Evolutionary conservation across 2,797 vertebrate species (phyloP).

Genomic region (Capromys pilorides): DNA sequence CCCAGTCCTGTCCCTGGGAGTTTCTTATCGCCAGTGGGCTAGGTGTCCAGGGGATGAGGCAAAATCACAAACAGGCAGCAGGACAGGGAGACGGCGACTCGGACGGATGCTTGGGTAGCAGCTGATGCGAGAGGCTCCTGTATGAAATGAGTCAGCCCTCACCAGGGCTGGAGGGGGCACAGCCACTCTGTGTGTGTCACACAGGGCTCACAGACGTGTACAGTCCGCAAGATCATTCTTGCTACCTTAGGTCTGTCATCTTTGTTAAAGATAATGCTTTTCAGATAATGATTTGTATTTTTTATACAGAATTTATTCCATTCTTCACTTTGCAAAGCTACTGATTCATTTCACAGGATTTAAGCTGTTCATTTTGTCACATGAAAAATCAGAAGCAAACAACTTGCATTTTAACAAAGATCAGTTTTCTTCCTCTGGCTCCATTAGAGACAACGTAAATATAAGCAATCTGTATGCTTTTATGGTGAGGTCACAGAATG

Average conservation of each 20-base stretch:
- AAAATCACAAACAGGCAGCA: not conserved
- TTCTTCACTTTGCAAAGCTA: too few species aligned
- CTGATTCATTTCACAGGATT: too few species aligned
- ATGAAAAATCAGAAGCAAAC: not conserved
- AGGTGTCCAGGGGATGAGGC: not conserved
- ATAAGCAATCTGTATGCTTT: not conserved
- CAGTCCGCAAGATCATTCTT: too few species aligned
- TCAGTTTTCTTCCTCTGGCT: constrained; percentile 1
- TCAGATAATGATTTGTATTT: too few species aligned
- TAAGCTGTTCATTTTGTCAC: too few species aligned
- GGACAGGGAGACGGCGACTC: not conserved
- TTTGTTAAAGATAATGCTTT: too few species aligned
- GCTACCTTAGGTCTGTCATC: too few species aligned
- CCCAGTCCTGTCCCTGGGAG: not conserved
- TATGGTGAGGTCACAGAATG: not conserved
- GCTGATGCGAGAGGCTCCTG: not conserved
- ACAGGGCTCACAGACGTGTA: not conserved
- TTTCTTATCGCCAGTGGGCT: not conserved
- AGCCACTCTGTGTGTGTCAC: not conserved
- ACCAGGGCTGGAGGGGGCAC: not conserved
- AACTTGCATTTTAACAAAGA: constrained; percentile 49
- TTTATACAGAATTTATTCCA: too few species aligned
- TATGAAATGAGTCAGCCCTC: not conserved
- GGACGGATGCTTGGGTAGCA: too few species aligned
- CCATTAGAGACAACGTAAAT: constrained; percentile 29